Base-by-base conservation (phyloP, 2,113 vertebrate genomes). In the Ctenomys sociabilis region DNA sequence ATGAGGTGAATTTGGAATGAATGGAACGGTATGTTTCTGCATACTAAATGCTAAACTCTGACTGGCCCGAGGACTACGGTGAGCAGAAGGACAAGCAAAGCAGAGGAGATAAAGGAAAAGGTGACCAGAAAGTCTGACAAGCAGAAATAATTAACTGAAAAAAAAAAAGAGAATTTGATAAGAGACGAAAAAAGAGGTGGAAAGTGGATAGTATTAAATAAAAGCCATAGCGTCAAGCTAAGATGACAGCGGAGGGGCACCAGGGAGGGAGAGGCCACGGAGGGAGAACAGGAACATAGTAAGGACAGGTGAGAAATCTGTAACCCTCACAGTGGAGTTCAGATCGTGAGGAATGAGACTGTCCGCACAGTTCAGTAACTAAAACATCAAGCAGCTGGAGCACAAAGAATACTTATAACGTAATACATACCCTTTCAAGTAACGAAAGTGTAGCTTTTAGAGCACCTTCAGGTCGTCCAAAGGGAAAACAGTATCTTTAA, bases 361-460 rank as follows among this genome's bases (percentile, higher is more conserved):
- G 9, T 86, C 86, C 96, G 12, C 94, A 66, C 26, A 54, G 26
- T 37, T 45, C 52, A 86, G 72, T 21, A 63, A 84, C 2, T 64
- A 85, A 96, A 86, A 73, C 28, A 87, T 87, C 91, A 4, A 61
- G 26, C 78, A 26, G 10, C 0, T 35, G 28, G 45, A 77, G 95
- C 4, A 73, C 17, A 57, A 11, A 4, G 0, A 84, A n/a, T 52
- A 89, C 49, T 86, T 87, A 89, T 5, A 93, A 97, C 96, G 10
- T 28, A 87, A 70, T 72, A 98, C 98, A 93, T 99, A 99, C 99
- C 99, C 99, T 98, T 98, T 99, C 99, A 97, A 99, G 99, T 96
- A 99, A 98, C 24, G 99, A 99, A 52, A 99, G 99, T 6, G 99
- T 99, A 52, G 99, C 99, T 99, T 99, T 99, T 92, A 99, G 98